A percentile compares a stretch with the other conserved stretches of the same genome.
phyloP scores from a whole-genome alignment of 2,113 vertebrate genomes.

The Eleginops maclovinus region DNA sequence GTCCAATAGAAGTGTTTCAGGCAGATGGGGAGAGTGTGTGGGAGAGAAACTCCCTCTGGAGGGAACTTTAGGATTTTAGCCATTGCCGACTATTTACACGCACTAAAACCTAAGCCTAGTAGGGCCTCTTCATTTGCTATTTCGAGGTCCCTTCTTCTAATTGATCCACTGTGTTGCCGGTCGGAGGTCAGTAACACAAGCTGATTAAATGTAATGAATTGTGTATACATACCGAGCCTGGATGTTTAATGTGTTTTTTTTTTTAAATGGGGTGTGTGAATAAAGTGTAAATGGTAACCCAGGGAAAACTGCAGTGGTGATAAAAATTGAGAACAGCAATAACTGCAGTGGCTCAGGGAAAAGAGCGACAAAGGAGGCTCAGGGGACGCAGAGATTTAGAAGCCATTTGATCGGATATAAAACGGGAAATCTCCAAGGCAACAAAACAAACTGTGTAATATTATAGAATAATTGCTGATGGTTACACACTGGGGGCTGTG shows the following conservation, averaged over 20 bases:
- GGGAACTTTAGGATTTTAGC: too few relatives aligned
- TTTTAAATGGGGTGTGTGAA: neutral
- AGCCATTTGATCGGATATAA: constrained; percentile 23
- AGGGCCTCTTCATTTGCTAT: too few relatives aligned
- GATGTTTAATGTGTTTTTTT: neutral
- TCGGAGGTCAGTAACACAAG: neutral
- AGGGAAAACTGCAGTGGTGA: constrained; percentile 22
- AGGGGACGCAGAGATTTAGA: constrained; percentile 25
- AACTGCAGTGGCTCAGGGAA: constrained; percentile 24
- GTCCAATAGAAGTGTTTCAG: too few relatives aligned
- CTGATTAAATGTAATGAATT: neutral
- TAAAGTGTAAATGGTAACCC: constrained; percentile 36
- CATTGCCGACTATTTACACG: too few relatives aligned
- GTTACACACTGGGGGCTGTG: constrained; percentile 7
- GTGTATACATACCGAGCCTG: neutral
- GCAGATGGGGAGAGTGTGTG: too few relatives aligned
- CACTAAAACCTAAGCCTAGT: too few relatives aligned
- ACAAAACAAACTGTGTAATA: constrained; percentile 31
- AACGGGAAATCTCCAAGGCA: constrained; percentile 44
- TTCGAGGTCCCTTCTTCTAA: too few relatives aligned
- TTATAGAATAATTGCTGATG: constrained; percentile 49
- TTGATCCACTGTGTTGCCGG: neutral
- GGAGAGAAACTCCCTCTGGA: too few relatives aligned
- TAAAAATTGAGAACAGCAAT: constrained; percentile 24
- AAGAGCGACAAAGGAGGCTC: neutral